Evolutionary conservation across 2,113 vertebrate species (phyloP), one percentile per base, ranked within the genome.

Genomic region (Dromaius novaehollandiae): DNA sequence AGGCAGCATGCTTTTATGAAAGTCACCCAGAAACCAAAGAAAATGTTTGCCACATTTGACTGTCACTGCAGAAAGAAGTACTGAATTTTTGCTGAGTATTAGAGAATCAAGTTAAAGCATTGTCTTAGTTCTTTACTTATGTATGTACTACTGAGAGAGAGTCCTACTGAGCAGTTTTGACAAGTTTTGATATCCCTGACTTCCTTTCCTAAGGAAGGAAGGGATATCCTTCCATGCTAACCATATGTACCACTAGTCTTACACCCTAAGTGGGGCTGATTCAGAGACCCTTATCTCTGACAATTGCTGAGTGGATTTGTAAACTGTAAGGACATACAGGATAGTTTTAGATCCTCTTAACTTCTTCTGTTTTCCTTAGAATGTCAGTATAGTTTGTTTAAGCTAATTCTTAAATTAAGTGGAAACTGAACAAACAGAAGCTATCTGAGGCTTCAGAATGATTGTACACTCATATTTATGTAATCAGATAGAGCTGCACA

Each of bases 351-450:
- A 64, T 56, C 7, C 51, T 82, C 19, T 53, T 26, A 69, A 53
- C 30, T 84, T 78, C 79, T 86, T 58, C 61, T 88, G 30, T 78
- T 32, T 90, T 76, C 51, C 44, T 74, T 82, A 77, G 74, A 77
- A 89, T 78, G 24, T 34, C 81, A n/a, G 34, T 76, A 40, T 24
- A 69, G 11, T 89, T 86, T 87, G 40, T 46, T 95, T 48, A 68
- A 89, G 56, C 40, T 81, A 46, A 95, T 95, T 94, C 70, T 91
- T 92, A 91, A 87, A 92, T 95, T 76, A 88, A 87, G 89, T 89
- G 89, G 84, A 96, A 96, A 95, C 89, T 20, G 53, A 51, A 86
- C 46, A 86, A 86, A 95, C 53, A 50, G 63, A 46, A 94, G 42
- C 87, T 95, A 68, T 64, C 92, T 95, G 94, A 93, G 92, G 81